Conservation (phyloP, 2,797 vertebrate species). For the Phaenicophaeus curvirostris region DNA sequence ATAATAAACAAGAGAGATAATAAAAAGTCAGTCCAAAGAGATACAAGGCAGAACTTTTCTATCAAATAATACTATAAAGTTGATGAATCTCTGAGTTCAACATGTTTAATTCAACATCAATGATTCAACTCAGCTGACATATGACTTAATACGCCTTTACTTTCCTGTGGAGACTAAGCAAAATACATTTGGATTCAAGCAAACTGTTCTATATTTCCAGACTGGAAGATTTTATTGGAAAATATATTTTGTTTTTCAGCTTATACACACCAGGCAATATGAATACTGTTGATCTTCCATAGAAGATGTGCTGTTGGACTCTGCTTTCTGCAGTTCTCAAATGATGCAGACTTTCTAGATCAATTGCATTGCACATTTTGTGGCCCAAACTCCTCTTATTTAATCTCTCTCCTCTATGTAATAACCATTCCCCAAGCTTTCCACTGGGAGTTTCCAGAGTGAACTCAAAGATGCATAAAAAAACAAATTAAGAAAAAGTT, state of each 20-base stretch:
- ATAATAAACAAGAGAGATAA: slow-evolving; percentile 40
- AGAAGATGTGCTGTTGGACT: not conserved
- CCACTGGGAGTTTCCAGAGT: not conserved
- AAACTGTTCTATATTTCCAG: slow-evolving; percentile 40
- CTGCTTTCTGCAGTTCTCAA: not conserved
- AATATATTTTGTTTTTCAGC: slow-evolving; percentile 20
- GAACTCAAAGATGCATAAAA: not conserved
- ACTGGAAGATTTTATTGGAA: slow-evolving; percentile 32
- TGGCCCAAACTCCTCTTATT: not conserved
- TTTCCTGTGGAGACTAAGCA: slow-evolving; percentile 21
- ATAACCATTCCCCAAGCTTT: not conserved
- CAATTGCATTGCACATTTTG: not conserved
- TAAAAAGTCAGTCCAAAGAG: slow-evolving; percentile 47
- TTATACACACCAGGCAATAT: not conserved
- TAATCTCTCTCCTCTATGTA: not conserved
- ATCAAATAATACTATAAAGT: slow-evolving; percentile 30
- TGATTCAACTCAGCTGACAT: slow-evolving; percentile 17
- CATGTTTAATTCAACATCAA: slow-evolving; percentile 16
- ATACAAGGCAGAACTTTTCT: slow-evolving; percentile 8
- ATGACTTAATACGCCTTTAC: slow-evolving; percentile 18
- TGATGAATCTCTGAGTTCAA: slow-evolving; percentile 19
- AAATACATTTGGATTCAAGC: slow-evolving; percentile 35
- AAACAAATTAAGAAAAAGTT: not conserved
- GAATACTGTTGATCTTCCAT: not conserved
- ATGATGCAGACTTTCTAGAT: not conserved